Evolutionary conservation across 2,888 invertebrate species (phyloP), one percentile per base, ranked within the genome.

Genomic region (Lycia hirtaria): DNA sequence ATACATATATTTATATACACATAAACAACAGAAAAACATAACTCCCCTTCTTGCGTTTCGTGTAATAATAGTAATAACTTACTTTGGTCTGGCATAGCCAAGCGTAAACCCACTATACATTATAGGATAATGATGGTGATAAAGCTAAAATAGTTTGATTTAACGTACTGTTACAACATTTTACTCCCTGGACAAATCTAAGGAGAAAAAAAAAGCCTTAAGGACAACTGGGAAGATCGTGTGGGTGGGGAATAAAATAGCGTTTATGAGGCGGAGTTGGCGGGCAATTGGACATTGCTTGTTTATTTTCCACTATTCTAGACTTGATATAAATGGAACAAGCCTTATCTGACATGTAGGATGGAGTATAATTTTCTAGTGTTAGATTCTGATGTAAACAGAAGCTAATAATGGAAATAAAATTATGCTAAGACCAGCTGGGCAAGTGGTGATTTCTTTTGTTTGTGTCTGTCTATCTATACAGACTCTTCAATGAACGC

Each of bases 261-360:
- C 57, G 62, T 64, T 69, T 63, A 65, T 63, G 68, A 65, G 56
- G 63, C 67, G 65, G 67, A 71, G 56, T 64, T 65, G 66, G 69
- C n/a, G 65, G 71, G 73, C 73, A 52, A 69, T 64, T 67, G 57
- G 60, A 65, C 71, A 70, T 70, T 69, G 67, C 60, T 65, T 52
- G 37, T 53, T 57, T 64, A 60, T 57, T 66, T 69, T 47, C 12
- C 19, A 65, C 60, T 48, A 55, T 59, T 54, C 58, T 64, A 59
- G 35, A 30, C 32, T 28, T n/a, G n/a, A 41, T 44, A 57, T 28
- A 45, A 45, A 50, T 32, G 33, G 15, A 14, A 32, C 50, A 32
- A 24, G 37, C 17, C 28, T 33, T 41, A 41, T 48, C 35, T 37
- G 20, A 7, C 20, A 47, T 45, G 24, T 24, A 24, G 20, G 35